Evolutionary conservation across 2,113 vertebrate species (phyloP), one percentile per base, ranked within the genome.

Genomic region (Cottus gobio): DNA sequence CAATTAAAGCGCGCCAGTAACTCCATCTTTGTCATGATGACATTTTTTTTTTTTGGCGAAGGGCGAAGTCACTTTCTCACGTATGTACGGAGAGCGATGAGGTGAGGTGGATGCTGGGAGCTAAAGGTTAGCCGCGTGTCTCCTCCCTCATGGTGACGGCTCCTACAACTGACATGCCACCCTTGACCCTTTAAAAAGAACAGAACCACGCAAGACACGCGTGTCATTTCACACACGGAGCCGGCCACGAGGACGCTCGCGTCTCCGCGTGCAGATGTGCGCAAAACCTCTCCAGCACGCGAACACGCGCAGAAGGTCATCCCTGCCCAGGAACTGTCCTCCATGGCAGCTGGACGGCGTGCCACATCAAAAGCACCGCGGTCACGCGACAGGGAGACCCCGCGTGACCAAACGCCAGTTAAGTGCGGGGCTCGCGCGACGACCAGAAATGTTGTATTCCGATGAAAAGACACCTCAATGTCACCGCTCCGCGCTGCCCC

Each of bases 401-500:
- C 3, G 15, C 26, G 68, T 78, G 61, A 71, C 74, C 56, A 34
- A 26, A 50, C 44, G 76, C 28, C 54, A 56, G 57, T 30, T 37
- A 67, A 63, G 52, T 48, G 64, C 50, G 48, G 8, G 7, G 68
- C 78, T 60, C 70, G 67, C 83, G 52, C 0, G 37, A 84, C 24
- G 58, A 82, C 26, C 64, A 37, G 46, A 56, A 69, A 79, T 37
- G 71, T 31, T 63, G 31, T 8, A 11, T 71, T 69, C 75, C 34
- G 58, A 67, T 50, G 4, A 78, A 72, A 89, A 88, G 77, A 54
- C 89, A 84, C 77, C 79, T 92, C 91, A 91, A 91, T 93, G 91
- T 93, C 93, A 91, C 63, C 56, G 83, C 85, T 85, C 75, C 8
- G 60, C 61, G 50, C 76, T 79, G 73, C 83, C 83, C 80, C 26